Evolutionary conservation across 2,797 vertebrate species (phyloP), one percentile per base, ranked within the genome.

Genomic region (Anabas testudineus): DNA sequence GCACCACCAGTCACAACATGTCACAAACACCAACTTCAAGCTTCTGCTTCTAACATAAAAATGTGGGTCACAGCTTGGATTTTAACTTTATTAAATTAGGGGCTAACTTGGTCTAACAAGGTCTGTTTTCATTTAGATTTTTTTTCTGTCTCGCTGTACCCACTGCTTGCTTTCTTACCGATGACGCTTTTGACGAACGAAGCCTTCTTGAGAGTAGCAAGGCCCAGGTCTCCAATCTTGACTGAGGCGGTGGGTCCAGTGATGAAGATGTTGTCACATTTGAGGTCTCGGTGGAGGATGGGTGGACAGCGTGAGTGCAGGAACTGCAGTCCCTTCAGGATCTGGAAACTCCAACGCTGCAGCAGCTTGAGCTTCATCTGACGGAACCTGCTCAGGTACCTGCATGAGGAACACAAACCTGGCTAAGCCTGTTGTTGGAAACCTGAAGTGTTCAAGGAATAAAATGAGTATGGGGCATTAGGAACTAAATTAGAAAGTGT

Each of bases 251-350:
- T 93, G 64, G 96, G 97, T 4, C 97, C 97, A 0, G 97, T 98
- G 92, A 99, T 99, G 92, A 99, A 99, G 91, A 99, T 93, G 77
- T 99, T 99, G 92, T 99, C 97, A 0, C 97, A 99, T 90, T 99
- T 99, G 82, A 99, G 96, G 87, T 99, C 97, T 0, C 97, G 92
- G 80, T 99, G 97, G 83, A 99, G 94, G 87, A 99, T 97, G 36
- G 97, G 97, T 13, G 97, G 97, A 0, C 93, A 91, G 45, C 97
- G 95, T 0, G 97, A 97, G 86, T 99, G 97, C 68, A 99, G 94
- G 87, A 99, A 99, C 71, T 98, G 96, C 41, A 99, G 95, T 0
- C 97, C 97, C 69, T 95, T 95, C 10, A 99, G 92, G 89, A 98
- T 97, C 89, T 99, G 97, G 58, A 95, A 92, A 79, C 97, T 97